Evolutionary conservation across 2,797 vertebrate genomes (phyloP), one percentile per base, ranked within the genome.

Genomic region (Hybognathus amarus): DNA sequence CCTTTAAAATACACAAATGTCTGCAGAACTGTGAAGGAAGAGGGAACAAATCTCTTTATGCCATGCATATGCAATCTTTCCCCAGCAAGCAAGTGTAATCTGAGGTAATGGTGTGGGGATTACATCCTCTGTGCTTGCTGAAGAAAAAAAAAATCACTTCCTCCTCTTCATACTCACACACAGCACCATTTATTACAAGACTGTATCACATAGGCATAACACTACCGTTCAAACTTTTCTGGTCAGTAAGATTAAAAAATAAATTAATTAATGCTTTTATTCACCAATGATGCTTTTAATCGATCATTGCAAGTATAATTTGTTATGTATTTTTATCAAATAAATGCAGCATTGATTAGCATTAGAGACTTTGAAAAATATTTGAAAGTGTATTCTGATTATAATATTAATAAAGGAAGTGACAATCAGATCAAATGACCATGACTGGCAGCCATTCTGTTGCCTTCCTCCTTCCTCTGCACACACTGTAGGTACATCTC

Each of bases 21-120:
- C 38, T 81, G 71, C 40, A 61, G 71, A 77, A 56, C 73, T 56
- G 71, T 38, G 30, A 56, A 77, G 61, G 33, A 71, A 30, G 24
- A 54, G n/a, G 8, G 22, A 73, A 82, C 27, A 64, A 33, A 38
- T 67, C 52, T 50, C 63, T 24, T 79, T 82, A 77, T 83, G 69
- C 68, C 33, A 54, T 64, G 38, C n/a, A 7, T 30, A 30, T 40
- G 69, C 67, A 83, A 74, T 79, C 69, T 83, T 85, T 77, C 42
- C 61, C 52, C 52, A 69, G 79, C 45, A 75, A 68, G 75, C 56
- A 68, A 75, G 63, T 79, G 79, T 82, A 82, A 85, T 85, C 70
- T 52, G 45, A 54, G 42, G 47, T 79, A 82, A 79, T 76, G 36
- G 69, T 82, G 42, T 67, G 54, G 52, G 69, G 83, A 67, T 77